Evolutionary conservation across 2,113 vertebrate species (phyloP).

Genomic region (Gavia stellata): DNA sequence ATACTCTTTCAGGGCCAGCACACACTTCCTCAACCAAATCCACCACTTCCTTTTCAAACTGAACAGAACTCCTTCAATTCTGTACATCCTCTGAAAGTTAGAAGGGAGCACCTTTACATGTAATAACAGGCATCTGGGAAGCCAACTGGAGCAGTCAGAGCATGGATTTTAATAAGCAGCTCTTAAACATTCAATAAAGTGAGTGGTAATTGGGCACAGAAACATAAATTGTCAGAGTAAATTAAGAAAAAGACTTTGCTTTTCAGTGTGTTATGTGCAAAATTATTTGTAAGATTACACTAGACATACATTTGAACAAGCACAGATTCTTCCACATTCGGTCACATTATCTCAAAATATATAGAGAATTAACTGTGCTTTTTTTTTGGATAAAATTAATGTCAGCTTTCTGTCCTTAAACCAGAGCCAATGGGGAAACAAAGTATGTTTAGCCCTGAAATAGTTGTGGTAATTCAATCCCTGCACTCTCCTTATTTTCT

Average conservation of each 20-base stretch:
- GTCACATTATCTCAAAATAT: constrained; percentile 66
- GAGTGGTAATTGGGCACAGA: constrained; percentile 67
- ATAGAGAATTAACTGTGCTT: constrained; percentile 48
- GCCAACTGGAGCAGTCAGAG: constrained; percentile 18
- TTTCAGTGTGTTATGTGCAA: constrained; percentile 51
- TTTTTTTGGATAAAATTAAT: constrained; percentile 74
- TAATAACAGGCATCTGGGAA: constrained; percentile 58
- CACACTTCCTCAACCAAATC: constrained; percentile 60
- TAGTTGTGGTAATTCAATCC: constrained; percentile 77
- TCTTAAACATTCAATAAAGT: constrained; percentile 66
- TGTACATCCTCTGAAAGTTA: constrained; percentile 41
- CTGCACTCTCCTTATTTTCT: constrained; percentile 74
- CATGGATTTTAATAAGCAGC: constrained; percentile 55
- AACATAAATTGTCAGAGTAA: constrained; percentile 70
- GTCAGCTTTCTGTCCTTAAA: constrained; percentile 77
- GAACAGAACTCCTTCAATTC: constrained; percentile 52
- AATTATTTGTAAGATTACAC: constrained; percentile 67
- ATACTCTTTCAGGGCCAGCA: constrained; percentile 34
- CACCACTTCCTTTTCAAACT: constrained; percentile 57
- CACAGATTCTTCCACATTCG: constrained; percentile 56
- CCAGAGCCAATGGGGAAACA: constrained; percentile 72
- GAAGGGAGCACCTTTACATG: constrained; percentile 11
- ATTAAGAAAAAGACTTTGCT: constrained; percentile 62
- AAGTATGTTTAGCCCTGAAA: constrained; percentile 76
- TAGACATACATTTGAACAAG: constrained; percentile 67